phyloP scores from a whole-genome alignment of 2,113 vertebrate species.

The Cygnus atratus region DNA sequence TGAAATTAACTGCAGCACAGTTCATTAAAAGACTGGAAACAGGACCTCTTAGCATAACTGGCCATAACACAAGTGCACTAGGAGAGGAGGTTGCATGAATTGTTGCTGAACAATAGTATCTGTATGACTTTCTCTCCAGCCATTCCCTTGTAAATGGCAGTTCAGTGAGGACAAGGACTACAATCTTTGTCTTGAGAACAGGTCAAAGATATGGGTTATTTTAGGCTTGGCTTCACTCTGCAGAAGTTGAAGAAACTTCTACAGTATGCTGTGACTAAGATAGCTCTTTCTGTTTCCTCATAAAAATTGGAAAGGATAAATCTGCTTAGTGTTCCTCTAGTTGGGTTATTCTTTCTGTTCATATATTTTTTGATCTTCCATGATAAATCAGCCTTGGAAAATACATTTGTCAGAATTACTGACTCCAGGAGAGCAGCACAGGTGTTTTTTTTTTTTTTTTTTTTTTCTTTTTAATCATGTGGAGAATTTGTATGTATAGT shows the following conservation, averaged over 20 bases:
- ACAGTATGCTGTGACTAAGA: accelerated
- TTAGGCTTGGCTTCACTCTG: neutral
- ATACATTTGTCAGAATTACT: neutral
- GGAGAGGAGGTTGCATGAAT: neutral
- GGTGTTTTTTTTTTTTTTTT: no score
- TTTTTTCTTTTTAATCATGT: neutral
- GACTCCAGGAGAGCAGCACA: neutral
- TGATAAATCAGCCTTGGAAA: neutral
- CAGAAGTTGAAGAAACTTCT: neutral
- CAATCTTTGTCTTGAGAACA: neutral
- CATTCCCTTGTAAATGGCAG: neutral
- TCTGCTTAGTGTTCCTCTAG: neutral
- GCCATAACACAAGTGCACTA: neutral
- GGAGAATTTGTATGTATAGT: neutral
- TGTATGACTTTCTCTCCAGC: neutral
- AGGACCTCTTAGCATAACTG: neutral
- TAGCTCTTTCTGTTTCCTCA: neutral
- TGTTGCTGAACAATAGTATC: neutral
- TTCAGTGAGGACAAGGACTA: accelerated
- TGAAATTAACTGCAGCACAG: neutral
- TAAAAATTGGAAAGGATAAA: neutral
- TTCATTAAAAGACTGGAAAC: neutral
- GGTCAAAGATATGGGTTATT: neutral
- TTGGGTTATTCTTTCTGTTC: neutral
- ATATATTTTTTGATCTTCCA: neutral